phyloP scores from a whole-genome alignment of 2,888 invertebrate species.

The Dryococelus australis region DNA sequence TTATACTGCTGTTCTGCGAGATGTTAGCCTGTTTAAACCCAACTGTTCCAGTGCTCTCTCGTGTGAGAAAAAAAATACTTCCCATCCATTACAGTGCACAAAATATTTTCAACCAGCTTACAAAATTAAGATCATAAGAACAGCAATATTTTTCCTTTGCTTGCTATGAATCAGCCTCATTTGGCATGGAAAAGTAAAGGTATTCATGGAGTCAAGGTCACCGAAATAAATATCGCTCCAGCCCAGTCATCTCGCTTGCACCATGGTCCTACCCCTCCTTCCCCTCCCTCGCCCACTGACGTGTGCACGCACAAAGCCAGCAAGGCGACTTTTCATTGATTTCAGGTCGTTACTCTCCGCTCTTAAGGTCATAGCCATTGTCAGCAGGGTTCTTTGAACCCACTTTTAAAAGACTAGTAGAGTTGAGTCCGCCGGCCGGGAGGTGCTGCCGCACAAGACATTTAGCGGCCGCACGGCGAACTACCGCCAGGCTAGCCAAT shows the following conservation, averaged over 20 bases:
- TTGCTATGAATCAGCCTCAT: neutral
- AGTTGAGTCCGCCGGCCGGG: neutral
- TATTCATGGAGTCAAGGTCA: too few species aligned
- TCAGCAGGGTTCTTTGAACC: constrained; percentile 36
- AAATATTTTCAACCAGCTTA: too few species aligned
- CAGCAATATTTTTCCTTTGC: too few species aligned
- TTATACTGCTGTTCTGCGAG: too few species aligned
- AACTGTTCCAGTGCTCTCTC: too few species aligned
- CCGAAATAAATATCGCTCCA: neutral
- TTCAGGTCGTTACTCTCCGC: constrained; percentile 37
- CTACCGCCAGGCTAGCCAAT: constrained; percentile 39
- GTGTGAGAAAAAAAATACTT: too few species aligned
- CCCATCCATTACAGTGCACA: too few species aligned
- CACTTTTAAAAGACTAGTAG: constrained; percentile 23
- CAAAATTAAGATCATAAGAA: too few species aligned
- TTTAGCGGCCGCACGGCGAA: constrained; percentile 38
- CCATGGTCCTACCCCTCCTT: neutral
- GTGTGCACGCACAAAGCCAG: constrained; percentile 1
- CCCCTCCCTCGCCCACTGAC: neutral
- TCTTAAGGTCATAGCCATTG: constrained; percentile 39
- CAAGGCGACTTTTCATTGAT: constrained; percentile 21
- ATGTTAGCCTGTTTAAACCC: too few species aligned
- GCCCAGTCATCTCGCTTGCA: neutral
- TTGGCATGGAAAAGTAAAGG: neutral
- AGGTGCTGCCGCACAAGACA: neutral